These are phyloP conservation scores for Coranthus polyacanthus DNA, from an alignment of 2,797 vertebrate genomes.

Conservation along the genomic window DNA sequence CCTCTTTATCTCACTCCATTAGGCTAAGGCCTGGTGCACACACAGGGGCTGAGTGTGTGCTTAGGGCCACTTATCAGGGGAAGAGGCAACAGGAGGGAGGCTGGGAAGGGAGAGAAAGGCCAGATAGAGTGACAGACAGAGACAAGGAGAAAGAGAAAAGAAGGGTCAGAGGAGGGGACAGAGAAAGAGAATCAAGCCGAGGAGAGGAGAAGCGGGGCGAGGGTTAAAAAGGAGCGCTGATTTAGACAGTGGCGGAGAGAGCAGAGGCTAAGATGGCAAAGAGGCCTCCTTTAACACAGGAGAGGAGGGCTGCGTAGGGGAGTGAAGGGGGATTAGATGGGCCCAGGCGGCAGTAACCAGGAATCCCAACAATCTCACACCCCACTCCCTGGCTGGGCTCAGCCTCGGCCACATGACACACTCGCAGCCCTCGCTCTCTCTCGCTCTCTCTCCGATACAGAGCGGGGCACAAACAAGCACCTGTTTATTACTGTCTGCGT, in stretches of 20 bases:
- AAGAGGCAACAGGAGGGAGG: conserved; percentile 56
- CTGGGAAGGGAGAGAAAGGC: conserved; percentile 57
- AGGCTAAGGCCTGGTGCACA: conserved; percentile 76
- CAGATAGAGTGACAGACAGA: conserved; percentile 55
- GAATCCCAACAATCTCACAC: conserved; percentile 85
- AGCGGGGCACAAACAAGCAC: conserved; percentile 65
- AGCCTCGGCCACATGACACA: conserved; percentile 78
- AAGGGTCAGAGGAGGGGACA: conserved; percentile 32
- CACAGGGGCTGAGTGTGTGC: conserved; percentile 77
- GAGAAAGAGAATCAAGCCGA: conserved; percentile 32
- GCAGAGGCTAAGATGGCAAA: conserved; percentile 76
- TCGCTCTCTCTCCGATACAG: conserved; percentile 41
- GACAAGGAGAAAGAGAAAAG: conserved; percentile 32
- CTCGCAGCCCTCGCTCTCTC: conserved; percentile 62
- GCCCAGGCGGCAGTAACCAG: conserved; percentile 80
- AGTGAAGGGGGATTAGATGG: conserved; percentile 78
- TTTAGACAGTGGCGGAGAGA: conserved; percentile 68
- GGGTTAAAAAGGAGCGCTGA: conserved; percentile 57
- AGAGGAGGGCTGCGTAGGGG: conserved; percentile 65
- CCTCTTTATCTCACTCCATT: conserved; percentile 83
- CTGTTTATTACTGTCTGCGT: conserved; percentile 76
- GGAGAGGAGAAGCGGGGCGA: conserved; percentile 40
- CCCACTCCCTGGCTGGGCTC: conserved; percentile 74
- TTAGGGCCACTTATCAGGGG: conserved; percentile 78
- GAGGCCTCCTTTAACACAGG: conserved; percentile 76